Percentiles rank a stretch among this genome's conserved stretches.
These are phyloP conservation scores for Taenioides sp. DNA, from an alignment of 2,797 vertebrate species.

Conservation along the genomic window DNA sequence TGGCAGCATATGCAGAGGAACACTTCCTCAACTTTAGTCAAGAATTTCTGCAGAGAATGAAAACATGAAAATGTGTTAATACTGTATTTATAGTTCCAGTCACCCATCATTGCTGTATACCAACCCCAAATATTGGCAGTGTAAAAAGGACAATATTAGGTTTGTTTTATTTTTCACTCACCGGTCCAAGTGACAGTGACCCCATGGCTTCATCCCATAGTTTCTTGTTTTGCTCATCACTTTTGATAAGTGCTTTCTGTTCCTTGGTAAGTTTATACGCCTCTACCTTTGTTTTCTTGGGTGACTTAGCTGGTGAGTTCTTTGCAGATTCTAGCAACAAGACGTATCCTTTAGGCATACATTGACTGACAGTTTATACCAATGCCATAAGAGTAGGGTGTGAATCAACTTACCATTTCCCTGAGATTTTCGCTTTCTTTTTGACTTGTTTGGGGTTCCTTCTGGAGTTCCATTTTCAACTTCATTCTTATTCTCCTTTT, in stretches of 20 bases:
- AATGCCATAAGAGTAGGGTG: not conserved
- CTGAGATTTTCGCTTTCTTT: conserved; percentile 84
- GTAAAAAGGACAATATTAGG: not conserved
- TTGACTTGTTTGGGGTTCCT: conserved; percentile 79
- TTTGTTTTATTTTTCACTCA: conserved; percentile 42
- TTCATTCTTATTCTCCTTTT: conserved; percentile 86
- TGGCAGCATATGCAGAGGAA: conserved; percentile 98
- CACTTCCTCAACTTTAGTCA: conserved; percentile 91
- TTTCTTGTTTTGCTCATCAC: conserved; percentile 88
- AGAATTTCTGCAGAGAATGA: conserved; percentile 81
- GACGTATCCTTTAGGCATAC: conserved; percentile 8
- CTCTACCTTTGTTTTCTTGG: conserved; percentile 91
- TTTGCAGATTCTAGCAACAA: conserved; percentile 59
- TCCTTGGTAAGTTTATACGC: conserved; percentile 86
- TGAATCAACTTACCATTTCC: conserved; percentile 53
- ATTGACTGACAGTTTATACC: not conserved
- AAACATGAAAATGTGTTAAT: not conserved
- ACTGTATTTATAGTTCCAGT: not conserved
- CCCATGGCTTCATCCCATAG: conserved; percentile 90
- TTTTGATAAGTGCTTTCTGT: conserved; percentile 87
- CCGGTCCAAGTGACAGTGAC: conserved; percentile 89
- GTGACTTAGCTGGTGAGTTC: conserved; percentile 68
- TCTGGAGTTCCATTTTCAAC: conserved; percentile 64
- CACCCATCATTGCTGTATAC: not conserved
- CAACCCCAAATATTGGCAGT: not conserved